Base-by-base conservation (phyloP, 2,113 vertebrate species). In the Micronycteris hirsuta region DNA sequence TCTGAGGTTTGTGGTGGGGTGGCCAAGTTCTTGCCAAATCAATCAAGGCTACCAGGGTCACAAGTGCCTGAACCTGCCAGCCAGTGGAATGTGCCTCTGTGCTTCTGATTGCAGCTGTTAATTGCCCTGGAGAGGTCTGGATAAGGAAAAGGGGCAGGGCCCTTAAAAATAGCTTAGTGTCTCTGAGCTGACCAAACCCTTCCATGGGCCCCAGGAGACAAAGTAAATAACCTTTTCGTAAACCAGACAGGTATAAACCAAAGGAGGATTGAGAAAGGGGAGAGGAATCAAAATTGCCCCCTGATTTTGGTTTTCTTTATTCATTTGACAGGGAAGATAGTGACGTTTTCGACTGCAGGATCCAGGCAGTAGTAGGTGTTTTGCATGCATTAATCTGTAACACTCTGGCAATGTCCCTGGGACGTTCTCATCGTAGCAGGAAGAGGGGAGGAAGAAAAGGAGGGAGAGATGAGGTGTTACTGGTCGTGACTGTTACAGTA, bases 131-230 rank as follows among this genome's bases (percentile, higher is more conserved):
- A 56, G 52, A 52, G 38, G 13, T 45, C 38, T n/a, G 20, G n/a
- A 24, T 28, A 33, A 80, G 84, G 4, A 71, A 26, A n/a, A n/a
- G 16, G 19, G 4, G 3, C 54, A 41, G 74, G 17, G 7, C 36
- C 87, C 86, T 82, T 70, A 5, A 85, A 78, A 90, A 90, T 26
- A 91, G 31, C 36, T 92, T 58, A 63, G 33, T 54, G 67, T 20
- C 52, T 81, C 76, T 84, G 76, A 90, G 28, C 20, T 76, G 24
- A 45, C 45, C 56, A 84, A 56, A 52, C 8, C 13, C 15, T 95
- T 68, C 77, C 67, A 31, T 6, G 45, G 15, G 56, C 33, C 1
- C 58, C 73, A 20, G 24, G 58, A 93, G 43, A 8, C 76, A 65
- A 90, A 70, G 11, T 41, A 52, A 90, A 76, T 86, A 54, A 67